phyloP scores from a whole-genome alignment of 1,140 invertebrate genomes.

The Theocolax elegans region DNA sequence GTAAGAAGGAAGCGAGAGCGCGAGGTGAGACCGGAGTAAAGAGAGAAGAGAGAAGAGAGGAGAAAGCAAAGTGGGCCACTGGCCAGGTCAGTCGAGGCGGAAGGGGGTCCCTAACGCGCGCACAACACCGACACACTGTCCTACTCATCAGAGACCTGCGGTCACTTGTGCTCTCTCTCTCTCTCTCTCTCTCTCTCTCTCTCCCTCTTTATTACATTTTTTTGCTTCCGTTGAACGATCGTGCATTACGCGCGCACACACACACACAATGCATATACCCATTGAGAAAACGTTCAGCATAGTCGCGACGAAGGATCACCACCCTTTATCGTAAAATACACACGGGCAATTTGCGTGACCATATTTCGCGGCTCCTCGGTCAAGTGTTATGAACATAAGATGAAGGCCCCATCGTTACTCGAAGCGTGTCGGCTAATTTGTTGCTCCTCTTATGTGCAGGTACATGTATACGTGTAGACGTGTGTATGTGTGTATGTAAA shows the following conservation, averaged over 20 bases:
- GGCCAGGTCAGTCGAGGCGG: conserved; percentile 60
- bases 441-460: too few relatives aligned
- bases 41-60: conserved; percentile 43
- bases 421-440: neutral
- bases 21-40: neutral
- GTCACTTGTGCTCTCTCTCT: neutral
- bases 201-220: too few relatives aligned
- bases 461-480: too few relatives aligned
- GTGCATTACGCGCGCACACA: neutral
- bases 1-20: neutral
- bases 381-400: neutral
- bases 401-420: too few relatives aligned
- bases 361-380: conserved; percentile 4
- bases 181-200: conserved; percentile 6
- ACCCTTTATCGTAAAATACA: neutral
- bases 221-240: too few relatives aligned
- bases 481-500: too few relatives aligned
- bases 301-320: neutral
- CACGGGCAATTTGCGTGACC: neutral
- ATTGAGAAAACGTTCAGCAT: neutral
- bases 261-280: too few relatives aligned
- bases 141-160: conserved; percentile 57
- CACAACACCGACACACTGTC: conserved; percentile 67
- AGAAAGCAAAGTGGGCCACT: conserved; percentile 66
- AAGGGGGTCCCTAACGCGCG: conserved; percentile 53